These are phyloP conservation scores for Rostratula benghalensis DNA, from an alignment of 2,113 vertebrate genomes.

Conservation along the genomic window DNA sequence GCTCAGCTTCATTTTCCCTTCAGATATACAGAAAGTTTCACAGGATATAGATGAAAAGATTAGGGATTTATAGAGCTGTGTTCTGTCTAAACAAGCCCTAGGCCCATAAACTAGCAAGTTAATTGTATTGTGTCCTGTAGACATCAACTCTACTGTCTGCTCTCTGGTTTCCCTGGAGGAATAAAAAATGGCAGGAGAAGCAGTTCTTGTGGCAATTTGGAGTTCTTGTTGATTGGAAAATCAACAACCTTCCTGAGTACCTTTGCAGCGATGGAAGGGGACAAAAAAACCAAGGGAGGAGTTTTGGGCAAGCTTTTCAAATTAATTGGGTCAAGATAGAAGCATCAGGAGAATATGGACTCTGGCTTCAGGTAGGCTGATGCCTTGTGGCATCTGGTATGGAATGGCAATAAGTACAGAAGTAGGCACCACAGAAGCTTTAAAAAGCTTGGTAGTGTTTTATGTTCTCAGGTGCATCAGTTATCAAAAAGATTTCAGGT, in stretches of 20 bases:
- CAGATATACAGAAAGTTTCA: background rate
- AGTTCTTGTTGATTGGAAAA: background rate
- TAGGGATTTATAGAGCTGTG: background rate
- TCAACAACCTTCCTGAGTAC: background rate
- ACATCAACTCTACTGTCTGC: background rate
- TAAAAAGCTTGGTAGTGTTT: background rate
- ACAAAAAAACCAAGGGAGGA: background rate
- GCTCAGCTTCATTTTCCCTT: background rate
- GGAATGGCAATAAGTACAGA: background rate
- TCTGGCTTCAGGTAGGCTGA: background rate
- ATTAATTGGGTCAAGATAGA: background rate
- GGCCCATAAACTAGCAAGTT: background rate
- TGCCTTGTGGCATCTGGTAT: background rate
- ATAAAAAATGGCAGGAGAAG: background rate
- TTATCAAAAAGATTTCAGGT: background rate
- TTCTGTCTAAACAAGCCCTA: background rate
- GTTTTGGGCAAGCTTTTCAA: background rate
- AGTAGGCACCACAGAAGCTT: background rate
- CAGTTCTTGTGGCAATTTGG: background rate
- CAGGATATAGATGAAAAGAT: background rate
- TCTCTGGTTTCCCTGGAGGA: background rate
- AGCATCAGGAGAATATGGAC: background rate
- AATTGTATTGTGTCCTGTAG: background rate
- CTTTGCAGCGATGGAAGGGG: background rate
- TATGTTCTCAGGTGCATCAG: background rate